Percentiles rank a stretch among this genome's conserved stretches.
Conservation (phyloP, 2,113 vertebrate genomes). For the Nannobrachium achirus region DNA sequence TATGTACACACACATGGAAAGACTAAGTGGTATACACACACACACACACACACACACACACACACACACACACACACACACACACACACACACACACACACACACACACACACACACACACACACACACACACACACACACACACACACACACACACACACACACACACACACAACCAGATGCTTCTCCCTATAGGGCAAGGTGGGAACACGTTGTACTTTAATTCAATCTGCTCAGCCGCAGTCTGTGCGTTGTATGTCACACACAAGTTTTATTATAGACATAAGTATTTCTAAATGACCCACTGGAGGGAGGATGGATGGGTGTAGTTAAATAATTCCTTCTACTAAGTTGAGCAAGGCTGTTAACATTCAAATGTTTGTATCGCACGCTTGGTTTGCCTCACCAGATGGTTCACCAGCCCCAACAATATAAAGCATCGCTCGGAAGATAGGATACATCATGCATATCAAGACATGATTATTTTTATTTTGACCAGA, state of each 20-base stretch:
- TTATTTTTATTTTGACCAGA: not conserved
- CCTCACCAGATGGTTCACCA: not conserved
- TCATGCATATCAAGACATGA: too few relatives aligned
- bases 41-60: not conserved
- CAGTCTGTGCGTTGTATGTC: not conserved
- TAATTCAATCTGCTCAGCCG: not conserved
- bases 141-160: not conserved
- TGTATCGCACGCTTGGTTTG: not conserved
- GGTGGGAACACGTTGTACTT: not conserved
- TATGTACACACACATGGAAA: too few relatives aligned
- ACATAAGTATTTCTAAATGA: not conserved
- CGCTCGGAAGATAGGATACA: too few relatives aligned
- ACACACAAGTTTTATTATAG: too few relatives aligned
- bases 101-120: too few relatives aligned
- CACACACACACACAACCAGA: constrained; percentile 1
- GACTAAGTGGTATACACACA: too few relatives aligned
- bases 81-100: not conserved
- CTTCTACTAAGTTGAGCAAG: not conserved
- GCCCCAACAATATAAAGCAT: too few relatives aligned
- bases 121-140: too few relatives aligned
- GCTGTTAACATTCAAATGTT: too few relatives aligned
- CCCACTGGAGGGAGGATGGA: not conserved
- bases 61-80: not conserved
- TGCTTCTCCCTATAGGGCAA: not conserved
- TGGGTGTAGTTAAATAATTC: not conserved